These are phyloP conservation scores for Cancer borealis DNA, from an alignment of 2,888 invertebrate species.

Conservation along the genomic window DNA sequence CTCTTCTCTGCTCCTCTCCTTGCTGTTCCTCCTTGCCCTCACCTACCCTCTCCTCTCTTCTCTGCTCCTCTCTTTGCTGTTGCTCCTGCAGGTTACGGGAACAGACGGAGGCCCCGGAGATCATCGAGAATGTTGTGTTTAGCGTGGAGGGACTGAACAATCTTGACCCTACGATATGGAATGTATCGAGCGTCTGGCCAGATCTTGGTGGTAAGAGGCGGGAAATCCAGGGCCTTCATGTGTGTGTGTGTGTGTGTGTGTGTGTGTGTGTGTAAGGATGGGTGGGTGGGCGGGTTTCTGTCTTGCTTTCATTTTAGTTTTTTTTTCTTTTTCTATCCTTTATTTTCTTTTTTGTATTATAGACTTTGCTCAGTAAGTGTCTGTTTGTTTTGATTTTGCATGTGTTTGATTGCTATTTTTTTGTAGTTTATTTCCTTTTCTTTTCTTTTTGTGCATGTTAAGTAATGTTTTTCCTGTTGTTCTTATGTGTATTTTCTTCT, in stretches of 20 bases:
- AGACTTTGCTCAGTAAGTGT: no score
- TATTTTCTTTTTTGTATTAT: not conserved
- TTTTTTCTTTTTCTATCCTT: not conserved
- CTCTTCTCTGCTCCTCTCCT: not conserved
- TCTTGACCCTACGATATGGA: constrained; percentile 71
- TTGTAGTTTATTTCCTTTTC: no score
- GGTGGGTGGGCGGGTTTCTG: not conserved
- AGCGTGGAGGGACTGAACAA: constrained; percentile 63
- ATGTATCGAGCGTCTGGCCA: constrained; percentile 73
- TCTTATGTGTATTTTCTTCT: not conserved
- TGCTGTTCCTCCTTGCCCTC: not conserved
- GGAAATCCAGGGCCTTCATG: not conserved
- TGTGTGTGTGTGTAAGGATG: not conserved
- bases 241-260: not conserved
- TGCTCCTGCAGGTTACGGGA: constrained; percentile 54
- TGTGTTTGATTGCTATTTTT: no score
- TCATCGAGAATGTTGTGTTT: constrained; percentile 74
- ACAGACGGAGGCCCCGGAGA: constrained; percentile 14
- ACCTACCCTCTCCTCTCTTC: not conserved
- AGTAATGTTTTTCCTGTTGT: no score
- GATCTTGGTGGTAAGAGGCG: constrained; percentile 39
- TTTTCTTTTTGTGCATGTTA: no score
- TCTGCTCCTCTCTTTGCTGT: not conserved
- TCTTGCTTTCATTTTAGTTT: not conserved
- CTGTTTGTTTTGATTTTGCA: no score